A percentile compares a stretch with the other conserved stretches of the same genome.
Conservation (phyloP, 2,113 vertebrate species). For the Ophthalmolycus amberensis region DNA sequence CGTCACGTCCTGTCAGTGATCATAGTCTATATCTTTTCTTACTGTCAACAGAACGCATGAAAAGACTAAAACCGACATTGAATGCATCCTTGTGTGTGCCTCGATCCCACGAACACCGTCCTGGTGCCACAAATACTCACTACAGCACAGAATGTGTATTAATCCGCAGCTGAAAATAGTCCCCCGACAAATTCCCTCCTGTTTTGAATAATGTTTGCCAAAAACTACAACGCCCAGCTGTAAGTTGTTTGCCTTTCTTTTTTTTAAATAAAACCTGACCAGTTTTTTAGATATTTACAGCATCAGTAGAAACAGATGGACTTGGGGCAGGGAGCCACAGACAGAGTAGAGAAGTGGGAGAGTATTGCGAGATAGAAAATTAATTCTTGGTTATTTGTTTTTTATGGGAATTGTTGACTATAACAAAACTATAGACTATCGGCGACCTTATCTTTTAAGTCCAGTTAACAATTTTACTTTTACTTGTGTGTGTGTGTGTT, state of each 20-base stretch:
- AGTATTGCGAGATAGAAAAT: background rate
- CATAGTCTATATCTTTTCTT: background rate
- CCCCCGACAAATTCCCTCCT: background rate
- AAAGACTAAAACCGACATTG: background rate
- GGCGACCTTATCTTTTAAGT: background rate
- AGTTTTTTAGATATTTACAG: background rate
- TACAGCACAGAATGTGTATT: background rate
- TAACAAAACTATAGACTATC: background rate
- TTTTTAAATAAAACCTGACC: background rate
- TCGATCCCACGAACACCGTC: background rate
- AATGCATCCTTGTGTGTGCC: background rate
- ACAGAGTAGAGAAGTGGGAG: background rate
- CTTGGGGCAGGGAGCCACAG: background rate
- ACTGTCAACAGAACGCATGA: conserved; percentile 5
- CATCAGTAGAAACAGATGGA: background rate
- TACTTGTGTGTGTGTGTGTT: background rate
- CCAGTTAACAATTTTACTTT: background rate
- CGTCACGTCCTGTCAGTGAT: background rate
- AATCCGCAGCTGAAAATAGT: background rate
- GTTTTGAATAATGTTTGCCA: background rate
- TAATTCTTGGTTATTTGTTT: background rate
- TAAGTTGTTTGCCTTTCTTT: background rate
- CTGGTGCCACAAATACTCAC: background rate
- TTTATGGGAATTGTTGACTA: conserved; percentile 10
- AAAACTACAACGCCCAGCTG: background rate